Evolutionary conservation across 2,113 vertebrate species (phyloP).

Genomic region (Salvelinus sp.): DNA sequence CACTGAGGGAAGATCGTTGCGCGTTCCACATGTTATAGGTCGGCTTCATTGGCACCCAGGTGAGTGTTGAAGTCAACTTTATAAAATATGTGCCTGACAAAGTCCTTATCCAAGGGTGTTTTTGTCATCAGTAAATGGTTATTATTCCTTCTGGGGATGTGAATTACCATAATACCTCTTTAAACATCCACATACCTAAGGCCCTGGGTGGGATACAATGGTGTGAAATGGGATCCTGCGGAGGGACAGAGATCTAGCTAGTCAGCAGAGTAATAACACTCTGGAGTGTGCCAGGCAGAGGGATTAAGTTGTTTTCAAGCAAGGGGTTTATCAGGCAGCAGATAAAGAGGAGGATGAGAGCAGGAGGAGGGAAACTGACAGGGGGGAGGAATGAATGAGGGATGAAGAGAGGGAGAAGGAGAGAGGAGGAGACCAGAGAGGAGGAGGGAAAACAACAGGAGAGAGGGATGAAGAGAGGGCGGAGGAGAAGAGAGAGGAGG

Average conservation of each 20-base stretch:
- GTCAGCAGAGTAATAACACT: slow-evolving; percentile 65
- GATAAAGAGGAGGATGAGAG: slow-evolving; percentile 48
- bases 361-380: not conserved
- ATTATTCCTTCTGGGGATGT: slow-evolving; percentile 1
- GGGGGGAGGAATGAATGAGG: no score
- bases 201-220: slow-evolving; percentile 54
- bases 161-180: slow-evolving; percentile 43
- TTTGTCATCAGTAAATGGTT: slow-evolving; percentile 55
- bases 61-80: no score
- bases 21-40: no score
- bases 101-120: slow-evolving; percentile 21
- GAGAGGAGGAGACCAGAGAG: no score
- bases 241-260: slow-evolving; percentile 49
- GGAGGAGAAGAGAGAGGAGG: no score
- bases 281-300: slow-evolving; percentile 49
- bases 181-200: slow-evolving; percentile 58
- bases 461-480: no score
- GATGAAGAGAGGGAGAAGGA: no score
- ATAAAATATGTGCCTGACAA: no score
- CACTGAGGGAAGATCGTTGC: slow-evolving; percentile 2
- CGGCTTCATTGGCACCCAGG: no score
- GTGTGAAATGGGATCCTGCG: slow-evolving; percentile 68
- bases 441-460: no score
- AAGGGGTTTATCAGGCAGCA: slow-evolving; percentile 53
- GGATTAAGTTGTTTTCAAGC: slow-evolving; percentile 65